These are phyloP conservation scores for Protonemura montana DNA, from an alignment of 2,888 invertebrate species.

Conservation along the genomic window DNA sequence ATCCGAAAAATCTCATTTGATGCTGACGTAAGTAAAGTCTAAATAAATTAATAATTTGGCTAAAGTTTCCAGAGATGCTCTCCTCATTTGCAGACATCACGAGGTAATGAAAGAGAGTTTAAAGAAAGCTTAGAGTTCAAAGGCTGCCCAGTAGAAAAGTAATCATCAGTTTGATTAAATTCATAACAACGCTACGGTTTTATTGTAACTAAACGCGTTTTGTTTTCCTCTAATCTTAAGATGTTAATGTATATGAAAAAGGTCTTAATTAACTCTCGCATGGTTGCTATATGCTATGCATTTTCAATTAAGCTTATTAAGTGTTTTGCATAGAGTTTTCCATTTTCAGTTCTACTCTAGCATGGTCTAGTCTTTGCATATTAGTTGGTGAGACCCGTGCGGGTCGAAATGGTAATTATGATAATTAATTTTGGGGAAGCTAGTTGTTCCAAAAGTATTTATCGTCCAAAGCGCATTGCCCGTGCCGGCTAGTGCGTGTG, in stretches of 20 bases:
- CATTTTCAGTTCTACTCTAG: not conserved
- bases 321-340: not conserved
- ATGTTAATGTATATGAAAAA: not conserved
- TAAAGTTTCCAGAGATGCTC: not conserved
- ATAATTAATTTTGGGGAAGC: not conserved
- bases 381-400: not conserved
- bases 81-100: not conserved
- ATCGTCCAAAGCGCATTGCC: too few species aligned
- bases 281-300: not conserved
- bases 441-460: not conserved
- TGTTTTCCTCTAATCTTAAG: not conserved
- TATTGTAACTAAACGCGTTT: not conserved
- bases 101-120: not conserved
- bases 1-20: slow-evolving; percentile 7
- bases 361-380: not conserved
- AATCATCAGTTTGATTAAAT: not conserved
- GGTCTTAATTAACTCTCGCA: not conserved
- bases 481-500: too few species aligned
- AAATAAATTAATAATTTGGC: not conserved
- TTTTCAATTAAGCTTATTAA: slow-evolving; percentile 12
- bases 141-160: not conserved
- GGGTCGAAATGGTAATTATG: not conserved
- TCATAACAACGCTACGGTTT: not conserved
- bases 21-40: not conserved
- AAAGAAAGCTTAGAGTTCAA: not conserved